phyloP scores from a whole-genome alignment of 2,797 vertebrate genomes.

The Tarsius wallacei region DNA sequence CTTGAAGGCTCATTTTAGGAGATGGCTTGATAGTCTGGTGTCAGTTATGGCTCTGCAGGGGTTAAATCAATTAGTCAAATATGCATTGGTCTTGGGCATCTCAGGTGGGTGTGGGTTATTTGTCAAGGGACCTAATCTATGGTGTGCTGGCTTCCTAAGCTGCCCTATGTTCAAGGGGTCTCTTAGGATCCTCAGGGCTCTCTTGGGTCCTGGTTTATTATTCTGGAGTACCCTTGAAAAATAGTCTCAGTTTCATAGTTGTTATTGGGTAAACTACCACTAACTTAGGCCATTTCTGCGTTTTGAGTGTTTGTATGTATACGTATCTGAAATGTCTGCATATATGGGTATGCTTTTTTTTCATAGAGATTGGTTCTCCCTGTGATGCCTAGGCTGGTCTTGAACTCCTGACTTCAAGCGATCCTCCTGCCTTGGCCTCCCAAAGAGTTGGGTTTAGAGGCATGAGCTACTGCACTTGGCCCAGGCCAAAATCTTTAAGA shows the following conservation, averaged over 20 bases:
- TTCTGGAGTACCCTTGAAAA: conserved; percentile 14
- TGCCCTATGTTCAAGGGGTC: neutral
- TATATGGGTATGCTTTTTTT: neutral
- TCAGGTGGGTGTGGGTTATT: neutral
- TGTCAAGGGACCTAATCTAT: neutral
- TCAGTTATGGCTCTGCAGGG: too few species aligned
- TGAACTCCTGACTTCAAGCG: too few species aligned
- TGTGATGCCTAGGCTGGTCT: too few species aligned
- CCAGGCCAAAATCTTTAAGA: too few species aligned
- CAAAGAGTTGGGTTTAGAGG: too few species aligned
- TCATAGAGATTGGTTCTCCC: too few species aligned
- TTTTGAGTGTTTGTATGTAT: neutral
- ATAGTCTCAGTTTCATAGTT: neutral
- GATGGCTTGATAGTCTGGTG: neutral
- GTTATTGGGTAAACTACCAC: neutral
- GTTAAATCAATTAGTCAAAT: neutral
- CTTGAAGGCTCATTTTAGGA: neutral
- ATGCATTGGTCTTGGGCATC: neutral
- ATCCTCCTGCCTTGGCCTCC: too few species aligned
- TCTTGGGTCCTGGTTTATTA: neutral
- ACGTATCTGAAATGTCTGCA: neutral
- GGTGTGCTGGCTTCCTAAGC: neutral
- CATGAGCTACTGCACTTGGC: too few species aligned
- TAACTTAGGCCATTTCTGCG: neutral
- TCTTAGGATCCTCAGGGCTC: neutral